Evolutionary conservation across 1,140 invertebrate species (phyloP), one percentile per base, ranked within the genome.

Genomic region (Tetragonula clypearis): DNA sequence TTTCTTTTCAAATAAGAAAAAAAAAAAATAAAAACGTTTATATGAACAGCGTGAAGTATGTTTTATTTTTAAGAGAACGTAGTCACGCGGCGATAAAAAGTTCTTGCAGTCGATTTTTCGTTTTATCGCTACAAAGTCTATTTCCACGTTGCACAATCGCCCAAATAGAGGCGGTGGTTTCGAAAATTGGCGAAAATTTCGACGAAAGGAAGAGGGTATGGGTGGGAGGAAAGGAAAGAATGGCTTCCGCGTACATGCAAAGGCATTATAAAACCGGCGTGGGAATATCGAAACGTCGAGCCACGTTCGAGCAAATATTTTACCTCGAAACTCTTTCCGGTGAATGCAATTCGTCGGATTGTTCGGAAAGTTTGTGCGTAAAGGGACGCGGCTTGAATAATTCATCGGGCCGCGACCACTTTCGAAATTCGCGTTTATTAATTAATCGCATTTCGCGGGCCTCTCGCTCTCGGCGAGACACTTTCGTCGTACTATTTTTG

Each of bases 341-440:
- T 17, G n/a, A 76, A 58, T 41, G 56, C 21, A 60, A 76, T 60
- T 76, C 56, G 21, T 19, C 74, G 12, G 55, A 75, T 75, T 75
- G 73, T 75, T 75, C 26, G 55, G 55, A 58, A 49, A 75, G 73
- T 75, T 75, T 75, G 73, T 35, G 73, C 55, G 73, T 75, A 75
- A 75, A 75, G 73, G 55, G 73, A 75, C 26, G 53, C 17, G 11
- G 73, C 55, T 75, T 75, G 74, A 76, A 76, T 76, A 76, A 76
- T 76, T 76, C 56, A 76, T 60, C 26, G 26, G 8, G 41, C 41
- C 41, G 12, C 55, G 56, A 60, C 19, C 30, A 58, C 30, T 23
- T 76, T 76, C 56, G 56, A 76, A 76, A 76, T 76, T 76, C 55
- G 30, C 30, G 30, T 76, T 60, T 76, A 76, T 76, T 76, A 60